Percentiles rank a stretch among this genome's conserved stretches.
Evolutionary conservation across 64 coral and sea anemone species (phyloP).

Genomic region (Montipora efflorescens): DNA sequence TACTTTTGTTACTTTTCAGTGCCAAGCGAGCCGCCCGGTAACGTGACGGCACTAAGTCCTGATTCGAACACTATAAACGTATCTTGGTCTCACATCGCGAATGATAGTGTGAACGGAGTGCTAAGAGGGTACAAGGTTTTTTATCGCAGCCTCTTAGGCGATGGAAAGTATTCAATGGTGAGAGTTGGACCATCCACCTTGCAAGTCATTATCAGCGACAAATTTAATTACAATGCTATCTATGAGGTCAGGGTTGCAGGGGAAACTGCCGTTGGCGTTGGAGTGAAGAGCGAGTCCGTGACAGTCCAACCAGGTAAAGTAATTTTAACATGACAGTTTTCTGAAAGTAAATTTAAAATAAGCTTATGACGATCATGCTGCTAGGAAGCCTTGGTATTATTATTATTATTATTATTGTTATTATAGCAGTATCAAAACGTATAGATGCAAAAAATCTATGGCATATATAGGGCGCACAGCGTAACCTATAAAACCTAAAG

Average conservation of each 20-base stretch:
- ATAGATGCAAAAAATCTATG: too few relatives aligned
- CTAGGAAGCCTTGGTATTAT: too few relatives aligned
- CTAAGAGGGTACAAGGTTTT: not conserved
- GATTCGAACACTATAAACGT: not conserved
- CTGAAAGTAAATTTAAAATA: too few relatives aligned
- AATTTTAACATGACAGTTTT: too few relatives aligned
- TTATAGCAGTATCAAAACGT: too few relatives aligned
- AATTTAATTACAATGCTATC: too few relatives aligned
- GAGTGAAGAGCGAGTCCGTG: not conserved
- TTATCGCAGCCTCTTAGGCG: not conserved
- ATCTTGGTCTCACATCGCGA: not conserved
- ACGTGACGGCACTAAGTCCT: not conserved
- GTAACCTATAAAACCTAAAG: too few relatives aligned
- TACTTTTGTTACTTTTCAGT: not conserved
- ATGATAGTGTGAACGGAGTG: not conserved
- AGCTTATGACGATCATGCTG: too few relatives aligned
- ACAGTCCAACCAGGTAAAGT: too few relatives aligned
- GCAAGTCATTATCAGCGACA: not conserved
- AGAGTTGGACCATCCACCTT: not conserved
- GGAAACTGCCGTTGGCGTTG: not conserved
- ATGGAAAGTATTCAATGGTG: not conserved
- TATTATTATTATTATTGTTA: too few relatives aligned
- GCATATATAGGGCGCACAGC: too few relatives aligned
- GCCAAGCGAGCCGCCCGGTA: not conserved
- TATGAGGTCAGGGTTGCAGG: not conserved